phyloP scores from a whole-genome alignment of 30 jellyfish, hydroid and myxozoan species.

The Aurelia aurita region DNA sequence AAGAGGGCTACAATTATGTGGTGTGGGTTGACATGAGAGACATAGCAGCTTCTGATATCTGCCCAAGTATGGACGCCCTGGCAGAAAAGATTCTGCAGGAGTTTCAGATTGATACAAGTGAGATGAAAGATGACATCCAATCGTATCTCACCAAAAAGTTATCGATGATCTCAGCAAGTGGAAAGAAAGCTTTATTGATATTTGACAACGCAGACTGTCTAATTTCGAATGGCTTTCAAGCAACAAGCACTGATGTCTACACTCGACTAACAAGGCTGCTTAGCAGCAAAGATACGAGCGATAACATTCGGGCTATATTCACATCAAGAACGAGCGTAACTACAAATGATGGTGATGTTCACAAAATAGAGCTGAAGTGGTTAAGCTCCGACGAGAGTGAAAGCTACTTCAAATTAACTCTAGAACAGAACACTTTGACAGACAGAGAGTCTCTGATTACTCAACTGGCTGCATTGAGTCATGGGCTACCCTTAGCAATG shows the following conservation, averaged over 20 bases:
- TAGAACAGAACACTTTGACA: neutral
- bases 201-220: conserved; percentile 32
- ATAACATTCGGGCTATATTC: neutral
- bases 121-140: conserved; percentile 9
- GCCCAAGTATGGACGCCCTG: neutral
- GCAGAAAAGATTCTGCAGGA: conserved; percentile 20
- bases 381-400: too few species aligned
- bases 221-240: too few species aligned
- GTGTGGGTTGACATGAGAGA: conserved; percentile 42
- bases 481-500: conserved; percentile 25
- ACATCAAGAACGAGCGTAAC: too few species aligned
- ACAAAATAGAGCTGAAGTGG: neutral
- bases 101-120: conserved; percentile 16
- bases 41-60: neutral
- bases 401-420: too few species aligned
- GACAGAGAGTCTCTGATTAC: neutral
- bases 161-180: neutral
- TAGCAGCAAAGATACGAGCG: neutral
- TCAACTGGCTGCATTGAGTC: neutral
- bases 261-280: neutral
- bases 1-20: conserved; percentile 20
- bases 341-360: too few species aligned
- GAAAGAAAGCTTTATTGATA: conserved; percentile 5
- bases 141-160: neutral
- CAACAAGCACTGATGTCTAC: neutral